Evolutionary conservation across 2,888 invertebrate genomes (phyloP).

Genomic region (Danaus chrysippus): DNA sequence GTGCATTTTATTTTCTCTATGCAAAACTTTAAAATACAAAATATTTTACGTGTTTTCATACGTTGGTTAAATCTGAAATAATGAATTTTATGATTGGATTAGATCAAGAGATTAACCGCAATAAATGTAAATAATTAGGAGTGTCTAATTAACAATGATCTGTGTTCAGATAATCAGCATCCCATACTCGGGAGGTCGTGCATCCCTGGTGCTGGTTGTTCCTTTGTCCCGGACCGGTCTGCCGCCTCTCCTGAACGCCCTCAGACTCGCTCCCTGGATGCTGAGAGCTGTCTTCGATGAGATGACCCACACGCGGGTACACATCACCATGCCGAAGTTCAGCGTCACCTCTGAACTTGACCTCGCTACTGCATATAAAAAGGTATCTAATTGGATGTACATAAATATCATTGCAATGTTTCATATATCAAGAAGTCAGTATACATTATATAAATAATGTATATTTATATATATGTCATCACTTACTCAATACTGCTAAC

Average conservation of each 20-base stretch:
- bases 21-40: too few species aligned
- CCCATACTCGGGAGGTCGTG: background rate
- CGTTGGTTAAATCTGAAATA: too few species aligned
- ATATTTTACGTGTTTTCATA: too few species aligned
- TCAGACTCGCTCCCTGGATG: constrained; percentile 44
- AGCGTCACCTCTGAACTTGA: constrained; percentile 41
- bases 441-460: too few species aligned
- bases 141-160: too few species aligned
- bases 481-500: too few species aligned
- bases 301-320: constrained; percentile 66
- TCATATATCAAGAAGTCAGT: too few species aligned
- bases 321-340: constrained; percentile 85
- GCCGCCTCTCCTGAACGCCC: constrained; percentile 37
- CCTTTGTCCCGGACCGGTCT: constrained; percentile 70
- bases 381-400: constrained; percentile 37
- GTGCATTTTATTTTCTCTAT: too few species aligned
- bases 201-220: background rate
- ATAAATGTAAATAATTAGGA: too few species aligned
- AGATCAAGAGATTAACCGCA: too few species aligned
- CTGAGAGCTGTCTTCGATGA: constrained; percentile 62
- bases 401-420: background rate
- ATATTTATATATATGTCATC: too few species aligned
- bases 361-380: constrained; percentile 38
- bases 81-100: too few species aligned
- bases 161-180: background rate